A percentile compares a stretch with the other conserved stretches of the same genome.
phyloP scores from a whole-genome alignment of 2,888 invertebrate genomes.

The Allophyes oxyacanthae region DNA sequence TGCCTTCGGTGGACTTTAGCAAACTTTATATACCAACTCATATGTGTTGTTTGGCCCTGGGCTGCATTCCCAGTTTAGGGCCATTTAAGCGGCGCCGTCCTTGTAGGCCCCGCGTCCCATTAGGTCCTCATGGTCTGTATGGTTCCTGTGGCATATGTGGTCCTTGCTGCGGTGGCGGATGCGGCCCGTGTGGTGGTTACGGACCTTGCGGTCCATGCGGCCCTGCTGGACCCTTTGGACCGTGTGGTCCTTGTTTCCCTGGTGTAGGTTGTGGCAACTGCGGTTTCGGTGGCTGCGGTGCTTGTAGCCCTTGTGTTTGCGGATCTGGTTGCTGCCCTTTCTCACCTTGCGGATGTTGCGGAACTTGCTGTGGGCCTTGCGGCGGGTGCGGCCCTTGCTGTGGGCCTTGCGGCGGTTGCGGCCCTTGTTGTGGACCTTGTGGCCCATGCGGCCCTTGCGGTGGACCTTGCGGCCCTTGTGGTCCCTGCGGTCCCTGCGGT shows the following conservation, averaged over 20 bases:
- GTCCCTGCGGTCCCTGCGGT: slow-evolving; percentile 29
- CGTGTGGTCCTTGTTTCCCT: slow-evolving; percentile 28
- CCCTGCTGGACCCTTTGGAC: slow-evolving; percentile 27
- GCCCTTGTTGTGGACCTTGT: slow-evolving; percentile 22
- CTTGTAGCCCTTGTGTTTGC: slow-evolving; percentile 54
- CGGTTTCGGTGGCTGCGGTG: slow-evolving; percentile 50
- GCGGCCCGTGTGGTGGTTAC: slow-evolving; percentile 26
- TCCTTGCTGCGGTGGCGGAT: slow-evolving; percentile 5
- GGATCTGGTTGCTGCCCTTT: slow-evolving; percentile 38
- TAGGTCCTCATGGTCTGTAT: slow-evolving; percentile 37
- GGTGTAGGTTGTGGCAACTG: slow-evolving; percentile 19
- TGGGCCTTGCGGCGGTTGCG: slow-evolving; percentile 27
- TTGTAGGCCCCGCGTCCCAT: neutral
- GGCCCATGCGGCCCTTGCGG: slow-evolving; percentile 50
- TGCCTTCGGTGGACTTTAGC: slow-evolving; percentile 10
- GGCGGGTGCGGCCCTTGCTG: slow-evolving; percentile 21
- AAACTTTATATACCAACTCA: slow-evolving; percentile 11
- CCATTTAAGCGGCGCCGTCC: slow-evolving; percentile 40
- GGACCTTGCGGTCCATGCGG: slow-evolving; percentile 34
- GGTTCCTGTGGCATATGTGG: slow-evolving; percentile 22
- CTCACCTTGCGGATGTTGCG: slow-evolving; percentile 37
- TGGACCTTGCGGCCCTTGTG: slow-evolving; percentile 43
- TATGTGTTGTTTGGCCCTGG: slow-evolving; percentile 30
- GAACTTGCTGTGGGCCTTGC: slow-evolving; percentile 36
- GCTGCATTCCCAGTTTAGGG: slow-evolving; percentile 34